Evolutionary conservation across 1,140 invertebrate genomes (phyloP).

Genomic region (Ceratina australensis): DNA sequence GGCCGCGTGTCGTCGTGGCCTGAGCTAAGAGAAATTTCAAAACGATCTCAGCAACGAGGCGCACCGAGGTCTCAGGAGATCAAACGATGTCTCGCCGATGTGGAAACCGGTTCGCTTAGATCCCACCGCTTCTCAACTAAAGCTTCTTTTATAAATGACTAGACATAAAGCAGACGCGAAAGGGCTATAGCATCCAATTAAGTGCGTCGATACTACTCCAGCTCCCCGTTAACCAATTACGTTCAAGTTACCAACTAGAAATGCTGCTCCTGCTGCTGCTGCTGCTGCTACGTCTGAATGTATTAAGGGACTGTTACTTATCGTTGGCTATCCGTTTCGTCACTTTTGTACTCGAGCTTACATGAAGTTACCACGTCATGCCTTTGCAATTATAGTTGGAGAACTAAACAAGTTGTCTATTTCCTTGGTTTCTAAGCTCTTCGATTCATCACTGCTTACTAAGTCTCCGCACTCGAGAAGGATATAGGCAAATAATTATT

Average conservation of each 20-base stretch:
- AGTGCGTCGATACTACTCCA: conserved; percentile 23
- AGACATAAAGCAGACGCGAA: conserved; percentile 23
- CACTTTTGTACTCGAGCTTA: not conserved
- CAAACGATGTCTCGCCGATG: not conserved
- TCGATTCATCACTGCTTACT: too few species aligned
- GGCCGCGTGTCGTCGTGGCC: too few species aligned
- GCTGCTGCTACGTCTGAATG: conserved; percentile 4
- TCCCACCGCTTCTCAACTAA: not conserved
- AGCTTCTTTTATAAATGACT: conserved; percentile 42
- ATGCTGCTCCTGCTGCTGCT: not conserved
- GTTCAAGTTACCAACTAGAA: conserved; percentile 23
- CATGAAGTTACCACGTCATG: too few species aligned
- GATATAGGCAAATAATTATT: too few species aligned
- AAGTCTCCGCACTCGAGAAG: too few species aligned
- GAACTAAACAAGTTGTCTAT: too few species aligned
- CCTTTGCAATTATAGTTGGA: too few species aligned
- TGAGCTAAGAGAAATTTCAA: conserved; percentile 10
- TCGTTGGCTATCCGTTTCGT: conserved; percentile 11
- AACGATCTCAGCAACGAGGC: not conserved
- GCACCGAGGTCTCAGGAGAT: conserved; percentile 9
- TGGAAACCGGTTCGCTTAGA: conserved; percentile 33
- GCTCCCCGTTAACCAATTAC: conserved; percentile 40
- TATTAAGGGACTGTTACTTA: conserved; percentile 17
- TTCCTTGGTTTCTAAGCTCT: too few species aligned
- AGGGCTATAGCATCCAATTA: conserved; percentile 32